phyloP scores from a whole-genome alignment of 2,888 invertebrate species.

The Cistogaster globosa region DNA sequence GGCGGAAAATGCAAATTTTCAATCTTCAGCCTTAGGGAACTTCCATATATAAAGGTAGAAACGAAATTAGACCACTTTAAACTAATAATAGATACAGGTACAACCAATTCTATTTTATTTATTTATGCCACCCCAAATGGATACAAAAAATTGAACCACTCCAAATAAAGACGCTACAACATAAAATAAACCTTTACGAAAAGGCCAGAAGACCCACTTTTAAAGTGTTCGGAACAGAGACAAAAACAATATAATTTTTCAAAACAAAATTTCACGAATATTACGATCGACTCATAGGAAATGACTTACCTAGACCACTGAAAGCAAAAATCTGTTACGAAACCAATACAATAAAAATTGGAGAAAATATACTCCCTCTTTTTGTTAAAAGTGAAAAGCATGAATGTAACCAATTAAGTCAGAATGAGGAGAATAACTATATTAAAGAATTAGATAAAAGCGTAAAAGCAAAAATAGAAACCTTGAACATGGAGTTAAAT shows the following conservation, averaged over 20 bases:
- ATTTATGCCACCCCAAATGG: conserved; percentile 25
- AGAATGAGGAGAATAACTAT: background rate
- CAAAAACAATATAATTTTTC: background rate
- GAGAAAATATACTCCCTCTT: conserved; percentile 3
- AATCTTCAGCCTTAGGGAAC: background rate
- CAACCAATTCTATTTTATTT: conserved; percentile 23
- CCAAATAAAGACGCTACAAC: conserved; percentile 18
- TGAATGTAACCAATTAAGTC: background rate
- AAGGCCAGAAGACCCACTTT: conserved; percentile 13
- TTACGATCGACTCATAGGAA: conserved; percentile 2
- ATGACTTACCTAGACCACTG: conserved; percentile 10
- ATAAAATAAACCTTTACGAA: background rate
- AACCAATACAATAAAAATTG: conserved; percentile 11
- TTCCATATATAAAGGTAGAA: background rate
- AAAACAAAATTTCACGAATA: background rate
- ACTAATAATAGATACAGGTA: conserved; percentile 32
- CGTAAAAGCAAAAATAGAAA: background rate
- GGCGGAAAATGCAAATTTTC: conserved; percentile 5
- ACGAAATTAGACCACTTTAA: background rate
- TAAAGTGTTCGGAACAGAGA: background rate
- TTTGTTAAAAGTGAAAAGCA: background rate
- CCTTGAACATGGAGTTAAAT: background rate
- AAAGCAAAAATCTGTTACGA: conserved; percentile 11
- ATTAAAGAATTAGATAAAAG: background rate
- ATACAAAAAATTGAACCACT: conserved; percentile 1